These are phyloP conservation scores for Tanypteryx hageni DNA, from an alignment of 2,888 invertebrate genomes.

Conservation along the genomic window DNA sequence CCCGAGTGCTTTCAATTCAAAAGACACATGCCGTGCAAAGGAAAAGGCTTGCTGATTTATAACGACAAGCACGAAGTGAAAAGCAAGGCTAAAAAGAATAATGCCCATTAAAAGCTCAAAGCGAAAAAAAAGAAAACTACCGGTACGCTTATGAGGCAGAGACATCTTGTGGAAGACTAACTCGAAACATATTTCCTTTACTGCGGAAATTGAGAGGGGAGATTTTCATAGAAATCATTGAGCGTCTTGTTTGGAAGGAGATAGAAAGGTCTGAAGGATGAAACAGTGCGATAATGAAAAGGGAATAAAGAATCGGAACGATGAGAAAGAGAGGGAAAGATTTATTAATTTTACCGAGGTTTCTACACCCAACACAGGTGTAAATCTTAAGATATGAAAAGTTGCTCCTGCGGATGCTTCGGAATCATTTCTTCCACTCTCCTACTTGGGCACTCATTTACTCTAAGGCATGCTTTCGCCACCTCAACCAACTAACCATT, in stretches of 20 bases:
- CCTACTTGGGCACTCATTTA: no score
- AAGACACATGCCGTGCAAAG: background rate
- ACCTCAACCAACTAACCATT: no score
- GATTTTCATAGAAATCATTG: background rate
- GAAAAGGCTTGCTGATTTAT: background rate
- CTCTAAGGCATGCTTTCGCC: no score
- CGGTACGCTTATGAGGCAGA: background rate
- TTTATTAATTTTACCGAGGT: background rate
- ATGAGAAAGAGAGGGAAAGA: background rate
- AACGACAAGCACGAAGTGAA: background rate
- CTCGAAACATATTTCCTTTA: background rate
- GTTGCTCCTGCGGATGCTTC: background rate
- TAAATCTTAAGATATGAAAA: constrained; percentile 22
- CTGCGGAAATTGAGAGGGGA: background rate
- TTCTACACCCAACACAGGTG: background rate
- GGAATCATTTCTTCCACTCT: background rate
- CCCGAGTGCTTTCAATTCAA: background rate
- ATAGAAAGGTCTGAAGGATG: background rate
- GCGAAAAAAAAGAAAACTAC: background rate
- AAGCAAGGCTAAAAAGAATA: background rate
- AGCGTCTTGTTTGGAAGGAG: background rate
- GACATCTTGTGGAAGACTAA: background rate
- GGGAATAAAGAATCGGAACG: background rate
- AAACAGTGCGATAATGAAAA: background rate
- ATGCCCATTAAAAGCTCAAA: background rate